Evolutionary conservation across 2,888 invertebrate species (phyloP).

Genomic region (Volucella inanis): DNA sequence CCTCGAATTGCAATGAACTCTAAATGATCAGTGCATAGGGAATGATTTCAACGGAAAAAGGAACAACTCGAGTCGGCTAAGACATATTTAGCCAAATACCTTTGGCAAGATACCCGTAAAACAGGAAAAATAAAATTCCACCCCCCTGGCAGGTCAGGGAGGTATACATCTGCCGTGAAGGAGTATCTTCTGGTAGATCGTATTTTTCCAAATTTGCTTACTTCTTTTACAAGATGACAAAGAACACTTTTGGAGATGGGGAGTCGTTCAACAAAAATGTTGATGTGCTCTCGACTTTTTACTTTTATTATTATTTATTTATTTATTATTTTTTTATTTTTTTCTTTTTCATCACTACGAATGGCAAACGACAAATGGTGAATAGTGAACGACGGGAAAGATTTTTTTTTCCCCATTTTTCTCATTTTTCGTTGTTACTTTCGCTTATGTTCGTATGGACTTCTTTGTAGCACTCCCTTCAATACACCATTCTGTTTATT

Average conservation of each 20-base stretch:
- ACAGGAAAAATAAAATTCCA: neutral
- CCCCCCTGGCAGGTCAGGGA: neutral
- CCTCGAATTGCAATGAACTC: neutral
- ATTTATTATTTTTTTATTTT: no score
- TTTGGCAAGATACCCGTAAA: slow-evolving; percentile 58
- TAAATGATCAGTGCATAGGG: slow-evolving; percentile 52
- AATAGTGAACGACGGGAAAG: neutral
- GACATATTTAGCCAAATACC: slow-evolving; percentile 49
- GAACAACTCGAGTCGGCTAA: neutral
- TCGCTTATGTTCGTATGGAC: neutral
- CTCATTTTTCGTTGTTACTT: neutral
- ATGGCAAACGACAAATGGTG: slow-evolving; percentile 39
- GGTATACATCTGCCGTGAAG: neutral
- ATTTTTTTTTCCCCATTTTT: neutral
- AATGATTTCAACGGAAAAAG: slow-evolving; percentile 1
- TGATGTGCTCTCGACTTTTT: slow-evolving; percentile 50
- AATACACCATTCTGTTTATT: slow-evolving; percentile 3
- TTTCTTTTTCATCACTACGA: neutral
- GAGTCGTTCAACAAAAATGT: slow-evolving; percentile 38
- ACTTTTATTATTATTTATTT: no score
- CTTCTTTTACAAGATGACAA: neutral
- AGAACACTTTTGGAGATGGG: slow-evolving; percentile 12
- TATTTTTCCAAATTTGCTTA: slow-evolving; percentile 32
- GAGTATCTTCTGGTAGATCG: no score
- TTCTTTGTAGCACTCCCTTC: neutral